Evolutionary conservation across 2,113 vertebrate genomes (phyloP).

Genomic region (Litocranius walleri): DNA sequence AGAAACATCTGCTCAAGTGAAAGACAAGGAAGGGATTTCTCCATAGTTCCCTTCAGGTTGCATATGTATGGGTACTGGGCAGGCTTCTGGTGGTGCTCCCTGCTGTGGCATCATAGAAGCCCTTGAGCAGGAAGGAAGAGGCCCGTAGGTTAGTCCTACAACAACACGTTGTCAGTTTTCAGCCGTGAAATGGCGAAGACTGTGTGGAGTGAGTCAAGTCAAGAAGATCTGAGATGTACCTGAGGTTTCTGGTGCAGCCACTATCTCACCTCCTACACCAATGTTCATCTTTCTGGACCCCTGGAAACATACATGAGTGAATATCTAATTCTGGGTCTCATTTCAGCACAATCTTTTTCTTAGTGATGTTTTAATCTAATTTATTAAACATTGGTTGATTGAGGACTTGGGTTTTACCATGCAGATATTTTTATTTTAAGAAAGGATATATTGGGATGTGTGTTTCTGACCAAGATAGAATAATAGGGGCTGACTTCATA

Average conservation of each 20-base stretch:
- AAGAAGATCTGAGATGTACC: neutral
- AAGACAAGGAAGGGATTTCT: neutral
- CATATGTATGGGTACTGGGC: neutral
- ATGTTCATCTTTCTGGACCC: neutral
- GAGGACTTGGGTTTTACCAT: neutral
- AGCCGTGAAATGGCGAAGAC: neutral
- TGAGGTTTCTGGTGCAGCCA: neutral
- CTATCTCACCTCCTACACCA: neutral
- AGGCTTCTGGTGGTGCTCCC: neutral
- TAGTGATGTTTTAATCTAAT: neutral
- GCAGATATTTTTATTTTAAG: neutral
- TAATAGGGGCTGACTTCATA: neutral
- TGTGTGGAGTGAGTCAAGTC: neutral
- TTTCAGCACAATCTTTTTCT: neutral
- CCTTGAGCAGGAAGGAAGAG: neutral
- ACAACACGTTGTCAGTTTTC: neutral
- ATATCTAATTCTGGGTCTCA: neutral
- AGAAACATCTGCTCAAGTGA: neutral
- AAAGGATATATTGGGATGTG: neutral
- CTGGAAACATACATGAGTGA: neutral
- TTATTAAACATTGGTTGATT: neutral
- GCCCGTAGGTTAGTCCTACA: neutral
- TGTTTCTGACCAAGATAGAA: neutral
- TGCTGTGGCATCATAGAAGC: neutral
- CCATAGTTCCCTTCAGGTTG: neutral